Conservation (phyloP, 1,140 invertebrate genomes). For the Drosophila biarmipes region DNA sequence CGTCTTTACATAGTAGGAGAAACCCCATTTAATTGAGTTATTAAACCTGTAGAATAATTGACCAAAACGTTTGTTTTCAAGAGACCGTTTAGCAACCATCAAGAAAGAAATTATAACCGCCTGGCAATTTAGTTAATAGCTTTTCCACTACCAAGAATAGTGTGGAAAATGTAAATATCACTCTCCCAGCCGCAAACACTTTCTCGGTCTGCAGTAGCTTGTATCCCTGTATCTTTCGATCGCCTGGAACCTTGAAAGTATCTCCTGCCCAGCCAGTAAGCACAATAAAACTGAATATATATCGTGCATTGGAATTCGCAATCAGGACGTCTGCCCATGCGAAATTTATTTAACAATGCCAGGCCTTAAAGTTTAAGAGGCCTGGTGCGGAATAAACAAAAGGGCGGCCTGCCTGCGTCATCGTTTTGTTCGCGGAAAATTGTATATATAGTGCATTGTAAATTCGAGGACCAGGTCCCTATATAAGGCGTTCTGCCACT, state of each 20-base stretch:
- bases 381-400: constrained; percentile 33
- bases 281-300: constrained; percentile 9
- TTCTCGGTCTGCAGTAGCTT: neutral
- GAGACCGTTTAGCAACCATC: neutral
- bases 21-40: constrained; percentile 16
- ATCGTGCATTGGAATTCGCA: constrained; percentile 24
- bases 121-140: neutral
- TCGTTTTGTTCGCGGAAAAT: constrained; percentile 6
- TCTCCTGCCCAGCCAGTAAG: constrained; percentile 15
- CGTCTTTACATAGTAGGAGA: neutral
- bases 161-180: neutral
- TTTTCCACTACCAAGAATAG: neutral
- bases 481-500: constrained; percentile 48
- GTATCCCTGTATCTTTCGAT: neutral
- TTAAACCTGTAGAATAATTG: constrained; percentile 1
- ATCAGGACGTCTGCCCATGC: constrained; percentile 45
- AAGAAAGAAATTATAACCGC: neutral
- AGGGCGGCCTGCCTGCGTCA: constrained; percentile 23
- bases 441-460: constrained; percentile 34
- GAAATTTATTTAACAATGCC: constrained; percentile 64
- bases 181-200: neutral
- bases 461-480: constrained; percentile 42
- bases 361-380: constrained; percentile 19
- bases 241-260: neutral
- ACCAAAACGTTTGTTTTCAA: neutral